Percentiles rank a stretch among this genome's conserved stretches.
Conservation (phyloP, 2,797 vertebrate genomes). For the Enteromius trimaculatus region DNA sequence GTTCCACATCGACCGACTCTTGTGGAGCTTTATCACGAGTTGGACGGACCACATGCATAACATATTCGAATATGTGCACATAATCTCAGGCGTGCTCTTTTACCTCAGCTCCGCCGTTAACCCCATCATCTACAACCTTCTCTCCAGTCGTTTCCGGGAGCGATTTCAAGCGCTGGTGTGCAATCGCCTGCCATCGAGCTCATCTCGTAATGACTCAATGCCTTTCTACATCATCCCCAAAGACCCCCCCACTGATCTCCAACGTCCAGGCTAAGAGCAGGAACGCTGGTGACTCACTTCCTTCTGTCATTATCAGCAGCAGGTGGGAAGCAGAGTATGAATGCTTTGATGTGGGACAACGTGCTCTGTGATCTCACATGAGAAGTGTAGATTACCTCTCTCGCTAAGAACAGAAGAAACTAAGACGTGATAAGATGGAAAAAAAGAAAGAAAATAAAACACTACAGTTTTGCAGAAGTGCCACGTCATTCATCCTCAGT, state of each 20-base stretch:
- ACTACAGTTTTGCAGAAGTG: background rate
- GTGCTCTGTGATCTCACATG: background rate
- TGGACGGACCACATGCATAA: conserved; percentile 83
- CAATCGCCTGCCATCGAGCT: conserved; percentile 60
- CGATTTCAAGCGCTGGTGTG: conserved; percentile 79
- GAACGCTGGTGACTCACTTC: conserved; percentile 54
- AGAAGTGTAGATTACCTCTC: background rate
- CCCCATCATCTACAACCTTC: conserved; percentile 83
- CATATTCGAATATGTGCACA: conserved; percentile 81
- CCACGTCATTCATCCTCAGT: background rate
- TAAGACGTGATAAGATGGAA: background rate
- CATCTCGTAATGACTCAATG: conserved; percentile 69
- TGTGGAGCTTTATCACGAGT: conserved; percentile 82
- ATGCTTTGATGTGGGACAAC: conserved; percentile 45
- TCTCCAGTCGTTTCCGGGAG: conserved; percentile 81
- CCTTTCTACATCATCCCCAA: conserved; percentile 68
- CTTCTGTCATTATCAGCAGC: conserved; percentile 63
- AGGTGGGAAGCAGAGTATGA: conserved; percentile 53
- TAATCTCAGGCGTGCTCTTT: conserved; percentile 81
- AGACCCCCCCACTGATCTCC: conserved; percentile 53
- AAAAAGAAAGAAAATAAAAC: background rate
- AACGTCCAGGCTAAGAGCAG: conserved; percentile 49
- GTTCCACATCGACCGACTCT: conserved; percentile 80
- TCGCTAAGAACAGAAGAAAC: background rate
- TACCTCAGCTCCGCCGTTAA: conserved; percentile 84